Evolutionary conservation across 2,888 invertebrate genomes (phyloP), one percentile per base, ranked within the genome.

Genomic region (Dicranocentrus wangi): DNA sequence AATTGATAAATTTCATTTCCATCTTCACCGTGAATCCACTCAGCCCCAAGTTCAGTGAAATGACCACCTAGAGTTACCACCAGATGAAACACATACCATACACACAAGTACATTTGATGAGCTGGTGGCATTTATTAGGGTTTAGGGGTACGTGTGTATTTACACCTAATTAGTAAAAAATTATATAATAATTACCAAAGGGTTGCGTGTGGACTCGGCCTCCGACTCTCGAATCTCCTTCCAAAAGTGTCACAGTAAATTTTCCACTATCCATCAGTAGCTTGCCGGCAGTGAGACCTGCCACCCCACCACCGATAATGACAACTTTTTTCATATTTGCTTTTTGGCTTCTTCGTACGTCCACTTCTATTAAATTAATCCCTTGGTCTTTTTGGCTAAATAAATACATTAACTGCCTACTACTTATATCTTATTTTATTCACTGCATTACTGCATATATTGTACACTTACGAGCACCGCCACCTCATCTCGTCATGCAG

Each of bases 21-120:
- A 53, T 95, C 90, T 65, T 96, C 95, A 47, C 97, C 97, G 88
- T 97, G 96, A 87, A 97, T 95, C 95, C 96, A 96, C 89, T 96
- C 96, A 28, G 96, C 96, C 75, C 97, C 97, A 83, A 96, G 89
- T 90, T 97, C 96, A 61, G 96, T 91, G 88, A 88, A 89, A 65
- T 89, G 87, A 27, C 87, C 88, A 43, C 89, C 90, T n/a, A n/a
- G n/a, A n/a, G n/a, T 90, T 90, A 42, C 63, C 65, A 75, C 60
- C 39, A 39, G n/a, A n/a, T n/a, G n/a, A 32, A 68, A 32, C 3
- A 39, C 39, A 39, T 39, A 39, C 39, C 39, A 39, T 8, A 39
- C 5, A 39, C 13, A 13, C n/a, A 39, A 39, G 13, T 39, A 13
- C 39, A 39, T 8, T 8, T 39, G 39, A 39, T 8, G 5, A 39